Percentiles rank a stretch among this genome's conserved stretches.
phyloP scores from a whole-genome alignment of 2,113 vertebrate genomes.

The Sisor rabdophorus region DNA sequence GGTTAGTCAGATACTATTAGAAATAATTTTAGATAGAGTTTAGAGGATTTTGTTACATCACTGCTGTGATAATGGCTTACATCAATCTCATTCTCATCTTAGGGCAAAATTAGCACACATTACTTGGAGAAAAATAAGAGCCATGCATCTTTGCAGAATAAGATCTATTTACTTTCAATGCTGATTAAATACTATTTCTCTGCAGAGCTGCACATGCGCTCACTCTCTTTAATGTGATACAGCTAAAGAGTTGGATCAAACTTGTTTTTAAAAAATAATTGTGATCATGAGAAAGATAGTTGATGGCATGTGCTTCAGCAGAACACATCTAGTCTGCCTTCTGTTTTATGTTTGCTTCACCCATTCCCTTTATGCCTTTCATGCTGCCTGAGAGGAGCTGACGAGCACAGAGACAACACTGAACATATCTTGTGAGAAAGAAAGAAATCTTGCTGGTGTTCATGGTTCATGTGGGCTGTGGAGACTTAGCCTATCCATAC shows the following conservation, averaged over 20 bases:
- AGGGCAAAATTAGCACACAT: slow-evolving; percentile 3
- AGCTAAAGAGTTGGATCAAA: slow-evolving; percentile 5
- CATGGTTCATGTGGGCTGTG: neutral
- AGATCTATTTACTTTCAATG: neutral
- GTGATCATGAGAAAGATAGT: neutral
- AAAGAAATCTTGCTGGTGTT: neutral
- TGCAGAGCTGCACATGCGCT: neutral
- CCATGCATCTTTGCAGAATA: neutral
- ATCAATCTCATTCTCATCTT: slow-evolving; percentile 7
- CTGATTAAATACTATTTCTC: neutral
- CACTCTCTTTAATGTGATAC: neutral
- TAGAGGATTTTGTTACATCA: neutral
- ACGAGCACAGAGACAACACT: slow-evolving; percentile 1
- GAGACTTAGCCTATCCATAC: slow-evolving; percentile 3
- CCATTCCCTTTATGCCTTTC: neutral
- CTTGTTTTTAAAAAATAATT: neutral
- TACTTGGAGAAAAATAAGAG: slow-evolving; percentile 10
- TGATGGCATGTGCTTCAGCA: no score
- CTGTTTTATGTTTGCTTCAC: neutral
- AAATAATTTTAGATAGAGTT: neutral
- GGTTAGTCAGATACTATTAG: no score
- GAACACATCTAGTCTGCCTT: neutral
- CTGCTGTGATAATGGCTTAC: neutral
- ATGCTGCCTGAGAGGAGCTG: neutral
- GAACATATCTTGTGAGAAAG: neutral